Conservation (phyloP, 37 sponge, comb jelly and placozoan genomes). For the Lycopodina hypogea region DNA sequence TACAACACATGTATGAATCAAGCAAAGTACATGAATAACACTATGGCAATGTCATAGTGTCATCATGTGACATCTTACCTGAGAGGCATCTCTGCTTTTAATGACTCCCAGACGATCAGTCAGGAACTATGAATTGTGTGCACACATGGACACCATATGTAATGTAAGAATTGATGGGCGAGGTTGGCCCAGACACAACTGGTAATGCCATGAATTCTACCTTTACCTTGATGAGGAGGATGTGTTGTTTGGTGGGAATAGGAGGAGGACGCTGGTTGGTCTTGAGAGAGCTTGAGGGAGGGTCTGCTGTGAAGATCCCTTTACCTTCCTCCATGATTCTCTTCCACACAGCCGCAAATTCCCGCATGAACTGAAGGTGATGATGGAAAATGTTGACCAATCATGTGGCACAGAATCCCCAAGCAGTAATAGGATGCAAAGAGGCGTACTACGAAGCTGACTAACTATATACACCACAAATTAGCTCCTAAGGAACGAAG, state of each 20-base stretch:
- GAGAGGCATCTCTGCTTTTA: conserved; percentile 25
- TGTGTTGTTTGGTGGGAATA: conserved; percentile 39
- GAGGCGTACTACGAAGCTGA: too few species aligned
- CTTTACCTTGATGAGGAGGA: conserved; percentile 38
- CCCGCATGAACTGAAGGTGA: conserved; percentile 31
- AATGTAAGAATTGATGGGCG: too few species aligned
- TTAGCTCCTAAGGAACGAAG: too few species aligned
- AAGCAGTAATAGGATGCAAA: background rate
- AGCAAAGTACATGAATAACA: background rate
- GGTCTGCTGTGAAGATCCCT: conserved; percentile 53
- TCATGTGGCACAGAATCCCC: background rate
- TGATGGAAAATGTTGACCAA: background rate
- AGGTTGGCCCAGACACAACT: too few species aligned
- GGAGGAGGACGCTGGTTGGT: conserved; percentile 32
- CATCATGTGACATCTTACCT: background rate
- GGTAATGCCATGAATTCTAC: background rate
- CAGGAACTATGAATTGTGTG: conserved; percentile 46
- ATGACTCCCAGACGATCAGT: conserved; percentile 31
- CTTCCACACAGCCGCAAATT: conserved; percentile 57
- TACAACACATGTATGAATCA: too few species aligned
- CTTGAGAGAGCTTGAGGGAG: background rate
- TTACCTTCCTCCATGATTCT: conserved; percentile 37
- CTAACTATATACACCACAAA: too few species aligned
- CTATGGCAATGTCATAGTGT: background rate
- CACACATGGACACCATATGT: too few species aligned